Evolutionary conservation across 2,888 invertebrate genomes (phyloP), one percentile per base, ranked within the genome.

Genomic region (Cosmorhoe ocellata): DNA sequence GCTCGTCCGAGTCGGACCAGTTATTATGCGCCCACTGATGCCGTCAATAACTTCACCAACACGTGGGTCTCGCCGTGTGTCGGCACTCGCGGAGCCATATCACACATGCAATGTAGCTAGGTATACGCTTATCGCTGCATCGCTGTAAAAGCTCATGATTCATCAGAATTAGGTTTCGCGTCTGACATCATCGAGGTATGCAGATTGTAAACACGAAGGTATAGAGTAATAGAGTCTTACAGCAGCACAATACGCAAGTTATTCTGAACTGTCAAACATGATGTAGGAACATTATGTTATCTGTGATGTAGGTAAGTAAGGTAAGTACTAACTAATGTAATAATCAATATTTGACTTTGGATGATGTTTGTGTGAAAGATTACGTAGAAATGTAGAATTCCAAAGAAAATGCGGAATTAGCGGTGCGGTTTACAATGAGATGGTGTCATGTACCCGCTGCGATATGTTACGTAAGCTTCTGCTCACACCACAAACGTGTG

Each of bases 21-120:
- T 89, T 89, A 88, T 88, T 84, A 88, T 88, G 88, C 88, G 85
- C 84, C 84, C 84, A 86, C 84, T 71, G 80, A 74, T 75, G 76
- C 79, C 84, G 77, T 82, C 84, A 80, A 85, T 82, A 85, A 79
- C 77, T 81, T 75, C 73, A 76, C 76, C 65, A 79, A 79, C 88
- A 90, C 89, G 88, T 90, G 89, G 86, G 81, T 79, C 78, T 70
- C 44, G 45, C 62, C 66, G 72, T 71, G 68, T 71, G 71, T 51
- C 48, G 48, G 46, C 51, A 31, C 28, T 40, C 42, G 60, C 45
- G 52, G 68, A 65, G 68, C 71, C 76, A 70, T 81, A 82, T 78
- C 77, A 75, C 74, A 71, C 77, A 76, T 74, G 76, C 76, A 76
- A 72, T 69, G 74, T 71, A 74, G 52, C 67, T 65, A 42, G 42